Evolutionary conservation across 1,140 invertebrate genomes (phyloP), one percentile per base, ranked within the genome.

Genomic region (Asbolus verrucosus): DNA sequence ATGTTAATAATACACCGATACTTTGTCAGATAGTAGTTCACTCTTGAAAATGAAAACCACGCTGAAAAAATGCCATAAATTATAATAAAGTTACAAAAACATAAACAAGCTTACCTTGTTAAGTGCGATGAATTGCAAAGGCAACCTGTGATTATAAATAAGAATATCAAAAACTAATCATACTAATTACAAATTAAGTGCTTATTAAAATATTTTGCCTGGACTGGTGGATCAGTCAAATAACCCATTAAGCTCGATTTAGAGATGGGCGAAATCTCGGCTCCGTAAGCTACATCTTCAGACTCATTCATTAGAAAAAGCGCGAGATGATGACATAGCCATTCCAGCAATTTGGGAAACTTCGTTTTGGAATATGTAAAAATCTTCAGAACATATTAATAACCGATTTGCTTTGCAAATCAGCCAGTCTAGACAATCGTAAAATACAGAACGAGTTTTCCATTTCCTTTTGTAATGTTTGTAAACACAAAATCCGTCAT

Each of bases 371-470:
- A n/a, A n/a, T n/a, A n/a, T n/a, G n/a, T n/a, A n/a, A n/a, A n/a
- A n/a, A n/a, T n/a, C 4, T 8, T 30, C 4, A 4, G 27, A 4
- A 30, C 27, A 4, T 36, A 36, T 8, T 36, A 36, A 36, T 36
- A 36, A n/a, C n/a, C 33, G 11, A 54, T 54, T 54, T 54, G 46
- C 21, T 54, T 54, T 54, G 46, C 46, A 54, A 54, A 54, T 54
- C 4, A 2, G 6, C 33, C 11, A 11, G 46, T 54, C 46, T 54
- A 54, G 46, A 54, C 46, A 27, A 54, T 54, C 21, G 15, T 16
- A 27, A n/a, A n/a, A n/a, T 9, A 38, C 2, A 14, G 16, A 9
- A 1, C 21, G 46, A 27, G 6, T 54, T 27, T 27, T 14, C 46
- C 41, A 46, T 46, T 16, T 46, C 18, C 11, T 41, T 6, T n/a